Base-by-base conservation (phyloP, 1,140 invertebrate genomes). In the Tribolium castaneum region DNA sequence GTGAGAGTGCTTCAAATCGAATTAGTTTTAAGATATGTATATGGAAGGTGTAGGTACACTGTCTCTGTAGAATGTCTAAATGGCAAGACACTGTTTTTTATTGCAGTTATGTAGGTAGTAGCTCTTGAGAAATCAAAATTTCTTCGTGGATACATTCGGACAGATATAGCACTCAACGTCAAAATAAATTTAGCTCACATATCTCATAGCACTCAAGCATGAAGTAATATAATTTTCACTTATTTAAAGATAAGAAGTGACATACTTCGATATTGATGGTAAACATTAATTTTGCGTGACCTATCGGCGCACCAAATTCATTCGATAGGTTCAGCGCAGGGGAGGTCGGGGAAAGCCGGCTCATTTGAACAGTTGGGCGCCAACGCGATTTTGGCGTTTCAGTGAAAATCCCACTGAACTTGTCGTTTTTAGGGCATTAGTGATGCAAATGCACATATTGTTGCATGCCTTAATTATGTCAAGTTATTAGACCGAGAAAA, bases 401-500 rank as follows among this genome's bases (percentile, higher is more conserved):
- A 1, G 39, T 10, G 39, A 9, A 45, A 45, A 45, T 45, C n/a
- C 39, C 7, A 45, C 0, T 59, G 19, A 59, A 59, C 9, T 22
- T 59, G 51, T 7, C 10, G 12, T 9, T 34, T 66, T 34, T 45
- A 45, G 39, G 25, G 9, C 30, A 22, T 30, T 35, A 39, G 35
- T 66, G 30, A 66, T 35, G 59, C 59, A 66, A 66, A 35, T 66
- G 30, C 30, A 59, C 22, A 25, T 52, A 16, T 52, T 16, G 30
- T 35, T 66, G 59, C 59, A 66, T 66, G 59, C 59, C 39, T 66
- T 73, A 73, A 73, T 49, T 73, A 54, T 54, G 71, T 73, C 52
- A 35, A 54, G 30, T 73, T 54, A 73, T 73, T 49, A 73, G 71
- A 73, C 71, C 71, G 71, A 51, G 49, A 54, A 51, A 52, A 25